Evolutionary conservation across 1,140 invertebrate genomes (phyloP).

Genomic region (Planococcus citri): DNA sequence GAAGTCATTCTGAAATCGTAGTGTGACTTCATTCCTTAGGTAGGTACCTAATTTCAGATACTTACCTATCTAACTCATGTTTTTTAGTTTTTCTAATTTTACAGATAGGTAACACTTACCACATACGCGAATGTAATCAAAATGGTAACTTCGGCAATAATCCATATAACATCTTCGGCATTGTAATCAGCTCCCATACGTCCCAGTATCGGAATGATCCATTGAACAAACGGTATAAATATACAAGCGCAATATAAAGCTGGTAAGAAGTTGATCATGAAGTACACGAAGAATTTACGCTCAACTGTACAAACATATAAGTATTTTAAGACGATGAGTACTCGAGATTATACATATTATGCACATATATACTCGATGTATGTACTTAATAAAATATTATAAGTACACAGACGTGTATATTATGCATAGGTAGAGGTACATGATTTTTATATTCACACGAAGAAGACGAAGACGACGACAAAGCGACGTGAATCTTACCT

Average conservation of each 20-base stretch:
- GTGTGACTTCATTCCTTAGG: too few relatives aligned
- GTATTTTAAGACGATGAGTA: too few relatives aligned
- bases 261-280: not conserved
- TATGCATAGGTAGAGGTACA: too few relatives aligned
- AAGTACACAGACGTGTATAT: too few relatives aligned
- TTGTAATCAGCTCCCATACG: not conserved
- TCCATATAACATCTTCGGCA: not conserved
- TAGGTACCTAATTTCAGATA: too few relatives aligned
- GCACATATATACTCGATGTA: too few relatives aligned
- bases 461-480: too few relatives aligned
- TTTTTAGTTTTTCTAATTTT: too few relatives aligned
- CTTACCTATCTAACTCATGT: too few relatives aligned
- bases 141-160: not conserved
- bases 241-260: not conserved
- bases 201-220: not conserved
- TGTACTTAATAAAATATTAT: too few relatives aligned
- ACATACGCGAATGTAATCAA: not conserved
- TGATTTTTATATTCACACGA: not conserved
- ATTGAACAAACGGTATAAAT: not conserved
- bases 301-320: not conserved
- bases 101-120: not conserved
- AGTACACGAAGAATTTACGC: not conserved
- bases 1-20: too few relatives aligned
- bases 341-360: too few relatives aligned
- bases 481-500: not conserved